A percentile compares a stretch with the other conserved stretches of the same genome.
These are phyloP conservation scores for Barnardius zonarius DNA, from an alignment of 2,113 vertebrate genomes.

Conservation along the genomic window DNA sequence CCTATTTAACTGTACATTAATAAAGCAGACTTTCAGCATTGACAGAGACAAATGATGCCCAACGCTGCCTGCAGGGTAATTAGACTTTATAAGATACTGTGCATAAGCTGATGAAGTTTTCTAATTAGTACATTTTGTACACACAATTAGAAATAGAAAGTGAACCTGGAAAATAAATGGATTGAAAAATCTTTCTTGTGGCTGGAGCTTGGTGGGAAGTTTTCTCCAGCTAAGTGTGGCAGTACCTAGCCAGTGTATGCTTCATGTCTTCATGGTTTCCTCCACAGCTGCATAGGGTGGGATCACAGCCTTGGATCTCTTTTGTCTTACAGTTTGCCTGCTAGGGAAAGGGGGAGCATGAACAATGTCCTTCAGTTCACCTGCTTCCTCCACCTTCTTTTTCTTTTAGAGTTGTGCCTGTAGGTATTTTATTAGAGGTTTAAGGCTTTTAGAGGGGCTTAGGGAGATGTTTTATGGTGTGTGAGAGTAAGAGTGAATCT, in stretches of 20 bases:
- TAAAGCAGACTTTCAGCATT: not conserved
- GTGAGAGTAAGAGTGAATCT: not conserved
- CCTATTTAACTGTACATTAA: not conserved
- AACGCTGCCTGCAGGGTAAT: not conserved
- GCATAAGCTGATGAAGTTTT: not conserved
- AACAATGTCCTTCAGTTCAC: not conserved
- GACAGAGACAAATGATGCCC: not conserved
- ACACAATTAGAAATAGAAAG: not conserved
- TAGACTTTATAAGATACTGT: not conserved
- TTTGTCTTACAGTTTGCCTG: not conserved
- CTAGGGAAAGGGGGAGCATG: not conserved
- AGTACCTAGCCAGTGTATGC: not conserved
- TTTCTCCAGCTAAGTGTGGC: not conserved
- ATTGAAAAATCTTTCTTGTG: not conserved
- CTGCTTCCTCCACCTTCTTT: not conserved
- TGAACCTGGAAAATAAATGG: not conserved
- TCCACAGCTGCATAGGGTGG: not conserved
- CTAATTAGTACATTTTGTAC: not conserved
- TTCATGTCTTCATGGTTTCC: not conserved
- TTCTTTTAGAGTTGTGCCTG: not conserved
- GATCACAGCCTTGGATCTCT: not conserved
- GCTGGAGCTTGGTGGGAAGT: not conserved
- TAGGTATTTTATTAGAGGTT: not conserved
- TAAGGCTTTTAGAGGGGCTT: not conserved
- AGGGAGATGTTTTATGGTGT: not conserved